Evolutionary conservation across 2,888 invertebrate species (phyloP).

Genomic region (Diogma glabrata): DNA sequence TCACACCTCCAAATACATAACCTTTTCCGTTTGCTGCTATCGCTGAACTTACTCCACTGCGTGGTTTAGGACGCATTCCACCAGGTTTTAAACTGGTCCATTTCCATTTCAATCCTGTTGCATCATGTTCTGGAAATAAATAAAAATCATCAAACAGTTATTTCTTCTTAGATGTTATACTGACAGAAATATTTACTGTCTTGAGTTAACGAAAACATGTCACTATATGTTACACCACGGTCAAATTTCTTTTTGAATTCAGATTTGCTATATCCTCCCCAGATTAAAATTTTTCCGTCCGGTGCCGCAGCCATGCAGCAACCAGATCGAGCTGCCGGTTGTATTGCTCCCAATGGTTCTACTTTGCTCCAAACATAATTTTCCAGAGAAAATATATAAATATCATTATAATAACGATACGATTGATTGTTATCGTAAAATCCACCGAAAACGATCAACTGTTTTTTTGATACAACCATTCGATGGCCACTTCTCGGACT

Average conservation of each 20-base stretch:
- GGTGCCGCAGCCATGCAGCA: slow-evolving; percentile 42
- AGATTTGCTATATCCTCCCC: slow-evolving; percentile 69
- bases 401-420: slow-evolving; percentile 81
- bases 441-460: slow-evolving; percentile 78
- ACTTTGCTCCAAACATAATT: slow-evolving; percentile 67
- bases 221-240: slow-evolving; percentile 55
- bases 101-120: slow-evolving; percentile 53
- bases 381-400: slow-evolving; percentile 70
- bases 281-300: slow-evolving; percentile 55
- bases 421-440: slow-evolving; percentile 81
- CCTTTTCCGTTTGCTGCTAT: slow-evolving; percentile 51
- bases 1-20: slow-evolving; percentile 78
- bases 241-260: slow-evolving; percentile 62
- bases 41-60: slow-evolving; percentile 58
- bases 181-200: slow-evolving; percentile 53
- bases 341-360: slow-evolving; percentile 45
- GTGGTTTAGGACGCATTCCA: slow-evolving; percentile 50
- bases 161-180: slow-evolving; percentile 10
- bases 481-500: slow-evolving; percentile 80
- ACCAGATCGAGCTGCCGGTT: slow-evolving; percentile 69
- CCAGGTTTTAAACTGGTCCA: slow-evolving; percentile 56
- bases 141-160: slow-evolving; percentile 19
- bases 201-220: slow-evolving; percentile 52
- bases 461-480: slow-evolving; percentile 70
- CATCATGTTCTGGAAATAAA: slow-evolving; percentile 50